Conservation (phyloP, 2,888 invertebrate genomes). For the Epinotia ramella region DNA sequence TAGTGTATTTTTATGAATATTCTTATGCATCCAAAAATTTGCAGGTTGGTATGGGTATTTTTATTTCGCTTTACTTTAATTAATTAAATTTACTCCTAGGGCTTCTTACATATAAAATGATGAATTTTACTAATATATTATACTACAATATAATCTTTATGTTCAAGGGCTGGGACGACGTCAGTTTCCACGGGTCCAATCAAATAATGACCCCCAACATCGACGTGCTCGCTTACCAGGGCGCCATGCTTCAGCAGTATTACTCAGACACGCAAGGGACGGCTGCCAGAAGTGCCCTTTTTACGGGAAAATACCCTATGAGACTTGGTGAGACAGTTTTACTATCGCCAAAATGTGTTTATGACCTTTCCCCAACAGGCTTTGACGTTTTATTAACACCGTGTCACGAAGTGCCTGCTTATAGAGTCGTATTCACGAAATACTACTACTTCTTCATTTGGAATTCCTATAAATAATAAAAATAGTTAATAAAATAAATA, state of each 20-base stretch:
- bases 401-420: not conserved
- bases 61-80: not conserved
- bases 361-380: not conserved
- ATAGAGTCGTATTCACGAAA: not conserved
- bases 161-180: slow-evolving; percentile 93
- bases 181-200: slow-evolving; percentile 92
- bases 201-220: slow-evolving; percentile 95
- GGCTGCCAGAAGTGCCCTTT: slow-evolving; percentile 90
- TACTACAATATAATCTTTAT: not conserved
- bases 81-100: not conserved
- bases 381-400: slow-evolving; percentile 13
- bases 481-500: too few species aligned
- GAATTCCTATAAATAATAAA: too few species aligned
- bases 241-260: slow-evolving; percentile 91
- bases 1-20: too few species aligned
- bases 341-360: slow-evolving; percentile 21
- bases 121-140: too few species aligned
- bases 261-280: slow-evolving; percentile 92
- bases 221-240: slow-evolving; percentile 92
- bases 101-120: not conserved
- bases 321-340: slow-evolving; percentile 84
- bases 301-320: slow-evolving; percentile 93
- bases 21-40: too few species aligned
- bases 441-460: too few species aligned
- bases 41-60: not conserved